phyloP scores from a whole-genome alignment of 2,888 invertebrate species.

The Metalampra italica region DNA sequence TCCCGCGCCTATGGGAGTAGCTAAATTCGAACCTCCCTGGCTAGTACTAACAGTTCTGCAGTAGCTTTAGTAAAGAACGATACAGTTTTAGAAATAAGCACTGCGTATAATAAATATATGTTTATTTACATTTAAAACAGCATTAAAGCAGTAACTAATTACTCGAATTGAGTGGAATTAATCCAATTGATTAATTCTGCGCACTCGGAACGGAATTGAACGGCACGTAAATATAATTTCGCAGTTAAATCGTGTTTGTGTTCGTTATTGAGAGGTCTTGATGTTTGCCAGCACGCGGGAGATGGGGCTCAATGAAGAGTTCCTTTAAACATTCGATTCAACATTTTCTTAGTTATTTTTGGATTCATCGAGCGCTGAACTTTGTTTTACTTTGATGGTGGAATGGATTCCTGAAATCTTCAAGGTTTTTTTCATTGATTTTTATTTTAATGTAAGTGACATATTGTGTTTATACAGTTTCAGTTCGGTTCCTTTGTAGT shows the following conservation, averaged over 20 bases:
- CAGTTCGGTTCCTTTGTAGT: too few relatives aligned
- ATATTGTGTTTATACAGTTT: too few relatives aligned
- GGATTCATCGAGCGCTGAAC: too few relatives aligned
- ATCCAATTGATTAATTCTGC: constrained; percentile 40
- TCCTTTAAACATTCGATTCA: not conserved
- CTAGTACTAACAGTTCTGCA: too few relatives aligned
- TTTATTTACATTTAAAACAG: constrained; percentile 9
- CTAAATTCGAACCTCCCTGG: too few relatives aligned
- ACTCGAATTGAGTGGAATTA: constrained; percentile 43
- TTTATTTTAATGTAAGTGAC: too few relatives aligned
- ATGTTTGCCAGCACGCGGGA: constrained; percentile 28
- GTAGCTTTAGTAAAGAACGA: too few relatives aligned
- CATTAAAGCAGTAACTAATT: constrained; percentile 32
- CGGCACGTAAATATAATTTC: constrained; percentile 51
- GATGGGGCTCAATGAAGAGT: not conserved
- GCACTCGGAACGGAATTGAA: constrained; percentile 41
- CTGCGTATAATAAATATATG: not conserved
- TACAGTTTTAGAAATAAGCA: too few relatives aligned
- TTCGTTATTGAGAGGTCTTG: constrained; percentile 28
- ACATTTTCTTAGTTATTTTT: not conserved
- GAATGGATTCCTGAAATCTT: too few relatives aligned
- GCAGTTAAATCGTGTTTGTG: constrained; percentile 42
- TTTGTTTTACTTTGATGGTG: too few relatives aligned
- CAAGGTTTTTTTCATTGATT: too few relatives aligned
- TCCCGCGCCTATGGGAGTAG: too few relatives aligned